Evolutionary conservation across 1,140 invertebrate genomes (phyloP).

Genomic region (Homarus americanus): DNA sequence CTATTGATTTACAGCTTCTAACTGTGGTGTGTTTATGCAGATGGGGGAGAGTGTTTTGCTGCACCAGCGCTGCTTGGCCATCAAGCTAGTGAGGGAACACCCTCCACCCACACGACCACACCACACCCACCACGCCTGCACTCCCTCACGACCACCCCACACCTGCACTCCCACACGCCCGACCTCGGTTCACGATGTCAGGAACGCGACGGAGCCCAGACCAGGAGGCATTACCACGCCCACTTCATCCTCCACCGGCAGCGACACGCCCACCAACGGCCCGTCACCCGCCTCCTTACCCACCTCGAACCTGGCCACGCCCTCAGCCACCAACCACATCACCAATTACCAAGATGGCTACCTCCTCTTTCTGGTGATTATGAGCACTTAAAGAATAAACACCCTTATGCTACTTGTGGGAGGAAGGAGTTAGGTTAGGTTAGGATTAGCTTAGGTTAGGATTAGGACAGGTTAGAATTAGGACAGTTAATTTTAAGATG

Average conservation of each 20-base stretch:
- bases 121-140: neutral
- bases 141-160: neutral
- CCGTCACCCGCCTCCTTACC: neutral
- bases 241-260: neutral
- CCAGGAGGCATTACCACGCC: neutral
- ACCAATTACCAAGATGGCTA: conserved; percentile 46
- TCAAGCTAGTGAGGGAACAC: conserved; percentile 16
- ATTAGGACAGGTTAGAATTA: no score
- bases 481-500: no score
- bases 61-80: conserved; percentile 42
- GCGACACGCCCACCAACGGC: neutral
- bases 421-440: no score
- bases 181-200: no score
- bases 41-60: conserved; percentile 44
- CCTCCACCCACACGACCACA: neutral
- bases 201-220: no score
- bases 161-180: no score
- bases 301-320: neutral
- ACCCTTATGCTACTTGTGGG: no score
- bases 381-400: no score
- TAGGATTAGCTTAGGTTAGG: no score
- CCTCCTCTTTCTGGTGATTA: conserved; percentile 40
- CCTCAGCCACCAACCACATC: neutral
- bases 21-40: neutral
- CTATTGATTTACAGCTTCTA: no score